A percentile compares a stretch with the other conserved stretches of the same genome.
Conservation (phyloP, 2,113 vertebrate genomes). For the Sterrhoptilus dennistouni region DNA sequence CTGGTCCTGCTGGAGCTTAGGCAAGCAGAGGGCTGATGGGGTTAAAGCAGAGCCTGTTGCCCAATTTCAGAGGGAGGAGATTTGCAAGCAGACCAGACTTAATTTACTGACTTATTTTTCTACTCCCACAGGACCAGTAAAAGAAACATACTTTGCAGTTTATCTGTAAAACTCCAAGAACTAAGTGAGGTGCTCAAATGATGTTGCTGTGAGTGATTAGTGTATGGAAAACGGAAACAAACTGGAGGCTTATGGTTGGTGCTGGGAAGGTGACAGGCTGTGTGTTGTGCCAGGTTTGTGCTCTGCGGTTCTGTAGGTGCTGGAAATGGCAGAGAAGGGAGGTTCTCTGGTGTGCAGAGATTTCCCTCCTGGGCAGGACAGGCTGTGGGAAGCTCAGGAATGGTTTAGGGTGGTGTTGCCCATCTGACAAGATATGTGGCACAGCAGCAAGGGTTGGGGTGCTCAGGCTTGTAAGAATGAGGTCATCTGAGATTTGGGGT, state of each 20-base stretch:
- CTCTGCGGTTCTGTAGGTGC: not conserved
- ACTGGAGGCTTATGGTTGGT: not conserved
- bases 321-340: not conserved
- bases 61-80: not conserved
- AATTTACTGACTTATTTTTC: not conserved
- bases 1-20: not conserved
- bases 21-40: not conserved
- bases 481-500: not conserved
- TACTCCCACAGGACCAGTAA: not conserved
- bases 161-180: not conserved
- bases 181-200: not conserved
- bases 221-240: not conserved
- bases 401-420: accelerated
- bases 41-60: not conserved
- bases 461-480: not conserved
- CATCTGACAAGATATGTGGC: not conserved
- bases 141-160: not conserved
- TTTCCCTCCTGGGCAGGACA: not conserved
- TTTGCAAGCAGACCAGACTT: not conserved
- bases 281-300: not conserved
- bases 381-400: not conserved
- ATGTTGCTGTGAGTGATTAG: not conserved
- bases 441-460: not conserved
- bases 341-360: not conserved
- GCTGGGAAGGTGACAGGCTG: not conserved